Conservation (phyloP, 2,888 invertebrate genomes). For the Creontiades dilutus region DNA sequence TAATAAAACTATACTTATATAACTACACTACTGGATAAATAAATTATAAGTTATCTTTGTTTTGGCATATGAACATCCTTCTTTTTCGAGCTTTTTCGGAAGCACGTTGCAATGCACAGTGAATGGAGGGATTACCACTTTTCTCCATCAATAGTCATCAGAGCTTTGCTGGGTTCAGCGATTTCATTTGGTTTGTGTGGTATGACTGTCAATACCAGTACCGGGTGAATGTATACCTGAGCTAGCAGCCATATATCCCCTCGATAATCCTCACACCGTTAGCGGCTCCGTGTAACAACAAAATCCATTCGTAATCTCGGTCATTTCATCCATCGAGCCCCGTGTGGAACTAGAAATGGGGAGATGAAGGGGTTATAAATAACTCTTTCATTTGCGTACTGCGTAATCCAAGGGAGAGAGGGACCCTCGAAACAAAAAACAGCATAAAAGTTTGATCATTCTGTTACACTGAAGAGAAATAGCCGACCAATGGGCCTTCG, state of each 20-base stretch:
- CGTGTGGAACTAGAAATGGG: constrained; percentile 4
- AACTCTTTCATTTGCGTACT: constrained; percentile 39
- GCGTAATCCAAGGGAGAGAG: neutral
- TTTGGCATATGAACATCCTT: too few species aligned
- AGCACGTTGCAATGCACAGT: too few species aligned
- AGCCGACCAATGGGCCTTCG: neutral
- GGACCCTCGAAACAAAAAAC: neutral
- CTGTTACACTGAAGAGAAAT: constrained; percentile 7
- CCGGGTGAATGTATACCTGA: neutral
- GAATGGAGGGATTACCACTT: neutral
- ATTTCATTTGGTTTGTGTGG: neutral
- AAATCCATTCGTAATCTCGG: constrained; percentile 39
- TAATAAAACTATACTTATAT: too few species aligned
- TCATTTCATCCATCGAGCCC: constrained; percentile 5
- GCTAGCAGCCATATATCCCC: neutral
- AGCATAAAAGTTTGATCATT: neutral
- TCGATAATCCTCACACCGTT: constrained; percentile 1
- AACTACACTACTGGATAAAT: too few species aligned
- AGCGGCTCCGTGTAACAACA: neutral
- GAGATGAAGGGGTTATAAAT: constrained; percentile 39
- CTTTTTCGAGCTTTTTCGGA: too few species aligned
- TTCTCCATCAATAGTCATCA: constrained; percentile 1
- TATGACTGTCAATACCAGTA: neutral
- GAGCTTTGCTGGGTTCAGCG: neutral
- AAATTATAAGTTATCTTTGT: too few species aligned